These are phyloP conservation scores for Orycteropus afer DNA, from an alignment of 2,113 vertebrate genomes.

Conservation along the genomic window DNA sequence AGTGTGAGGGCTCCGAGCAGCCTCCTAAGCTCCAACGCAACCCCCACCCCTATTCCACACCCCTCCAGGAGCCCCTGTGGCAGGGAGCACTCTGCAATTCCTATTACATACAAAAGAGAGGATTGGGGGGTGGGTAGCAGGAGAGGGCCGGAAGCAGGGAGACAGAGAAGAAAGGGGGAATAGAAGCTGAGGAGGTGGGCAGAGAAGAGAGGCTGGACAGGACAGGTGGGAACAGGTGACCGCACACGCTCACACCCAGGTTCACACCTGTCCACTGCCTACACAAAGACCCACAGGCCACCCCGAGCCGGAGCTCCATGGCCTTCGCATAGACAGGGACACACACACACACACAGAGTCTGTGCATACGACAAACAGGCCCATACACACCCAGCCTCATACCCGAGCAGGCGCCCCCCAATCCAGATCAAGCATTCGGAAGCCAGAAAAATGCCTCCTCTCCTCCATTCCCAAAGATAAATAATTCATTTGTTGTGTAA, in stretches of 20 bases:
- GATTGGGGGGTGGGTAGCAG: background rate
- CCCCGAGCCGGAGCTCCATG: rapidly evolving
- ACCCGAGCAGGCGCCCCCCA: conserved; percentile 35
- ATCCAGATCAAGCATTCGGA: conserved; percentile 64
- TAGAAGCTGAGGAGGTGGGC: background rate
- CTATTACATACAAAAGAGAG: conserved; percentile 40
- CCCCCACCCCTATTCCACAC: background rate
- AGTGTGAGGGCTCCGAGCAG: conserved; percentile 38
- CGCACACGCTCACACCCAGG: rapidly evolving
- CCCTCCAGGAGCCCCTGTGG: conserved; percentile 20
- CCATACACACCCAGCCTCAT: background rate
- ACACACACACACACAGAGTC: background rate
- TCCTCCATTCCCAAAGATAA: conserved; percentile 84
- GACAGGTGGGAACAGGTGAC: background rate
- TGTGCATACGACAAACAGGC: background rate
- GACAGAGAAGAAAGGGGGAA: background rate
- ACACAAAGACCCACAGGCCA: background rate
- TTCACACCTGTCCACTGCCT: background rate
- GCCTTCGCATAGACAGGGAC: background rate
- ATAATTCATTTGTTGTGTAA: conserved; percentile 89
- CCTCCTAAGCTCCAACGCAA: background rate
- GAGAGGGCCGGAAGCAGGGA: background rate
- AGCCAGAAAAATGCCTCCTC: conserved; percentile 71
- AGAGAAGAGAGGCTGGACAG: background rate
- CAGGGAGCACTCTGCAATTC: conserved; percentile 22